These are phyloP conservation scores for Poecilia gillii DNA, from an alignment of 2,797 vertebrate genomes.

Conservation along the genomic window DNA sequence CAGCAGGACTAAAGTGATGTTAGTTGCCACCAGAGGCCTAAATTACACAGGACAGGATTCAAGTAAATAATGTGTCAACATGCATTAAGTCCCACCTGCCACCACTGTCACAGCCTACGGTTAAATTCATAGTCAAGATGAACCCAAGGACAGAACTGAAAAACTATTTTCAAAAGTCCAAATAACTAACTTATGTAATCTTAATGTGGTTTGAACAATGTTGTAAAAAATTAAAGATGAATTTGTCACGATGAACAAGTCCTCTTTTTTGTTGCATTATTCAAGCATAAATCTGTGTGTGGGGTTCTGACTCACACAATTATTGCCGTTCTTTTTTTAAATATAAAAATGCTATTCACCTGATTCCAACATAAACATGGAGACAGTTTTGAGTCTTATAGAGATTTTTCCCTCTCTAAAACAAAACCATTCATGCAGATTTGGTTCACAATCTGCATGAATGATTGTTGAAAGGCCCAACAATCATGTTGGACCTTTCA, in stretches of 20 bases:
- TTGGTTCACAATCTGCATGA: not conserved
- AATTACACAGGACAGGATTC: conserved; percentile 38
- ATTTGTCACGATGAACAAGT: not conserved
- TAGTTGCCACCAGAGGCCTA: conserved; percentile 48
- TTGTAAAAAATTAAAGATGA: not conserved
- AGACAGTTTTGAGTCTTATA: not conserved
- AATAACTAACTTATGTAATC: not conserved
- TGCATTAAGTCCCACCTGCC: conserved; percentile 57
- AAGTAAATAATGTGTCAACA: conserved; percentile 55
- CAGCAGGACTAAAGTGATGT: conserved; percentile 32
- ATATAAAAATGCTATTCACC: not conserved
- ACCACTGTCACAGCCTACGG: conserved; percentile 31
- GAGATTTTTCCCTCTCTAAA: not conserved
- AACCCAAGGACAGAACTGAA: conserved; percentile 29
- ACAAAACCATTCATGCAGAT: not conserved
- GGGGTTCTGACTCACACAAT: not conserved
- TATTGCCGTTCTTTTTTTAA: not conserved
- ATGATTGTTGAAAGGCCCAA: too few species aligned
- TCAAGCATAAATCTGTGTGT: not conserved
- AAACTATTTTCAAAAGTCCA: not conserved
- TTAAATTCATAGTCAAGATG: conserved; percentile 13
- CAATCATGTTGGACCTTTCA: not conserved
- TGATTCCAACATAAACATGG: not conserved
- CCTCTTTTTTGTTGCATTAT: not conserved
- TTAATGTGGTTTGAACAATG: not conserved